These are phyloP conservation scores for Diabrotica balteata DNA, from an alignment of 2,888 invertebrate species.

Conservation along the genomic window DNA sequence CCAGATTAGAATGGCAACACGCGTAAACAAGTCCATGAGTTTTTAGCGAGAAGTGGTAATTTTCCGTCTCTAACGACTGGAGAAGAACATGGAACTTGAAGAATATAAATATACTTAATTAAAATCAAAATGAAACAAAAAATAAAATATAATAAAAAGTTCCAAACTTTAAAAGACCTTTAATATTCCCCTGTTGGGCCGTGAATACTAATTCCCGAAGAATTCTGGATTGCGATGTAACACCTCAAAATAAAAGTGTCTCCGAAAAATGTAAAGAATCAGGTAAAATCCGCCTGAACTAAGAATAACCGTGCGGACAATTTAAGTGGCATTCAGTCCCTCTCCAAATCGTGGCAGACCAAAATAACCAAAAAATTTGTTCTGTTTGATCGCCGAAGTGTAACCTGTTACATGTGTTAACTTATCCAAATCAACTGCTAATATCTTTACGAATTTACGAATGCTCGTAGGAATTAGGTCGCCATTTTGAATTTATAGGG, in stretches of 20 bases:
- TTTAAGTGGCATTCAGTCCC: slow-evolving; percentile 11
- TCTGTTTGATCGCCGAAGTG: slow-evolving; percentile 19
- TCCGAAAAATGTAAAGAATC: slow-evolving; percentile 6
- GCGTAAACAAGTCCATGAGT: too few relatives aligned
- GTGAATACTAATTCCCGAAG: too few relatives aligned
- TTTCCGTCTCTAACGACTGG: too few relatives aligned
- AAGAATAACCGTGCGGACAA: slow-evolving; percentile 21
- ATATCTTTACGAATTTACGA: slow-evolving; percentile 14
- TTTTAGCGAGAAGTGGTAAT: too few relatives aligned
- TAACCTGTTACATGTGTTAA: slow-evolving; percentile 19
- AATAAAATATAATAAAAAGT: too few relatives aligned
- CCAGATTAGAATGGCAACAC: too few relatives aligned
- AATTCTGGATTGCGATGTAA: background rate
- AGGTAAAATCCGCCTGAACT: slow-evolving; percentile 21
- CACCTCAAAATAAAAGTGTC: background rate
- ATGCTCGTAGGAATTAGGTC: slow-evolving; percentile 7
- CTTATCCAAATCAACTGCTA: slow-evolving; percentile 23
- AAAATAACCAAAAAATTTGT: slow-evolving; percentile 30
- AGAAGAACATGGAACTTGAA: too few relatives aligned
- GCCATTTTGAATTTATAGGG: slow-evolving; percentile 2
- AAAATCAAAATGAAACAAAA: too few relatives aligned
- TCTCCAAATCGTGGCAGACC: slow-evolving; percentile 26
- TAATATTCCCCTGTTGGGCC: too few relatives aligned
- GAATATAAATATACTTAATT: too few relatives aligned
- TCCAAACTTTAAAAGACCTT: too few relatives aligned